Conservation (phyloP, 2,888 invertebrate genomes). For the Microctonus brassicae region DNA sequence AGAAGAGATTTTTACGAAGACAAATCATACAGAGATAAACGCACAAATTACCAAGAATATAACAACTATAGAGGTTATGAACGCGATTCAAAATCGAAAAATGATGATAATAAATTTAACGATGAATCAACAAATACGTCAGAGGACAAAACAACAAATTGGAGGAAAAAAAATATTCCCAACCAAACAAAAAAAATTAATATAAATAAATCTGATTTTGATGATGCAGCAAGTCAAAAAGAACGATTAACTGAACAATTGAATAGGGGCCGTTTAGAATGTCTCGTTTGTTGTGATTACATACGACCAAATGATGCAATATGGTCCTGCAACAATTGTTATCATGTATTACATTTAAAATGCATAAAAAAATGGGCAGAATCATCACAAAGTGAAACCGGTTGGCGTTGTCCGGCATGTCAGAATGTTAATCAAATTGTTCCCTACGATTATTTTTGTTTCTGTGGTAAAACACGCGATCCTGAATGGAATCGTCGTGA, state of each 20-base stretch:
- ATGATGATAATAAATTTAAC: neutral
- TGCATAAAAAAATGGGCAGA: slow-evolving; percentile 94
- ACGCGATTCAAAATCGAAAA: slow-evolving; percentile 34
- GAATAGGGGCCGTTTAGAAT: slow-evolving; percentile 86
- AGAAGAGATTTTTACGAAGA: slow-evolving; percentile 32
- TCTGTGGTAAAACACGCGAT: slow-evolving; percentile 85
- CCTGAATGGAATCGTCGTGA: slow-evolving; percentile 84
- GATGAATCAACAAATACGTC: neutral
- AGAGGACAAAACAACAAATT: slow-evolving; percentile 54
- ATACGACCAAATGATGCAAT: slow-evolving; percentile 85
- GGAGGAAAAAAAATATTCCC: slow-evolving; percentile 53
- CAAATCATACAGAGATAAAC: slow-evolving; percentile 49
- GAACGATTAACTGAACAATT: slow-evolving; percentile 89
- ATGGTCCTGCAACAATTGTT: slow-evolving; percentile 94
- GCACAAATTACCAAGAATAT: slow-evolving; percentile 52
- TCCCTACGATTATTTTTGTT: slow-evolving; percentile 89
- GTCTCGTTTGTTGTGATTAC: slow-evolving; percentile 93
- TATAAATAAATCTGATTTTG: slow-evolving; percentile 55
- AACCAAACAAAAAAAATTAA: slow-evolving; percentile 50
- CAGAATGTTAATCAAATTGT: slow-evolving; percentile 83
- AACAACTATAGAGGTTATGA: slow-evolving; percentile 43
- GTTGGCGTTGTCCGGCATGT: slow-evolving; percentile 98
- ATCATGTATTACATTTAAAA: slow-evolving; percentile 90
- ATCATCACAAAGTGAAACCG: slow-evolving; percentile 82
- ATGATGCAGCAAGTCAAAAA: slow-evolving; percentile 80